A percentile compares a stretch with the other conserved stretches of the same genome.
These are phyloP conservation scores for Stichopus chloronotus DNA, from an alignment of 35 echinoderm and acorn worm genomes.

Conservation along the genomic window DNA sequence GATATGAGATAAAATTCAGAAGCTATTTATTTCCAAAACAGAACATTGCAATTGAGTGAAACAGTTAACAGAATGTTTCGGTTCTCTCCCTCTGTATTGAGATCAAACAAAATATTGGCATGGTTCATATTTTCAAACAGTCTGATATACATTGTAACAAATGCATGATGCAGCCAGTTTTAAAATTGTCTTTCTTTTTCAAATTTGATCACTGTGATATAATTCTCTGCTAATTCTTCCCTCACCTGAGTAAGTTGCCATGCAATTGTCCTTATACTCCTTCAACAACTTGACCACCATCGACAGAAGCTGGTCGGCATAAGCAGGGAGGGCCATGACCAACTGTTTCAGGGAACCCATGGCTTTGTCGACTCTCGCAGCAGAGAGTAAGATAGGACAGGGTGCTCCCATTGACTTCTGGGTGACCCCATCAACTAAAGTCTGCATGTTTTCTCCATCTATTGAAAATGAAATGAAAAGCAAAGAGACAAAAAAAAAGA, in stretches of 20 bases:
- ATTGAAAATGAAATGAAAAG: background rate
- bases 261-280: conserved; percentile 97
- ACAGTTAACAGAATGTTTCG: too few relatives aligned
- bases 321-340: conserved; percentile 84
- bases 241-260: conserved; percentile 89
- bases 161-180: too few relatives aligned
- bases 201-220: too few relatives aligned
- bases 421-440: conserved; percentile 68
- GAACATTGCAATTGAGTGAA: too few relatives aligned
- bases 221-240: too few relatives aligned
- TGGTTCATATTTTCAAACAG: too few relatives aligned
- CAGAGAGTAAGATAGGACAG: conserved; percentile 73
- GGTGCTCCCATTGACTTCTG: conserved; percentile 82
- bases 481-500: background rate
- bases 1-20: too few relatives aligned
- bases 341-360: conserved; percentile 78
- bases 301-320: conserved; percentile 92
- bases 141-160: too few relatives aligned
- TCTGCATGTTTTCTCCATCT: conserved; percentile 79
- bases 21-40: too few relatives aligned
- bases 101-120: too few relatives aligned
- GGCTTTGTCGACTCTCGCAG: conserved; percentile 80
- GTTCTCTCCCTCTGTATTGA: too few relatives aligned
- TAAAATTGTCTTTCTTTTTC: too few relatives aligned
- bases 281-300: conserved; percentile 95